Evolutionary conservation across 2,797 vertebrate genomes (phyloP), one percentile per base, ranked within the genome.

Genomic region (Tympanoctomys barrerae): DNA sequence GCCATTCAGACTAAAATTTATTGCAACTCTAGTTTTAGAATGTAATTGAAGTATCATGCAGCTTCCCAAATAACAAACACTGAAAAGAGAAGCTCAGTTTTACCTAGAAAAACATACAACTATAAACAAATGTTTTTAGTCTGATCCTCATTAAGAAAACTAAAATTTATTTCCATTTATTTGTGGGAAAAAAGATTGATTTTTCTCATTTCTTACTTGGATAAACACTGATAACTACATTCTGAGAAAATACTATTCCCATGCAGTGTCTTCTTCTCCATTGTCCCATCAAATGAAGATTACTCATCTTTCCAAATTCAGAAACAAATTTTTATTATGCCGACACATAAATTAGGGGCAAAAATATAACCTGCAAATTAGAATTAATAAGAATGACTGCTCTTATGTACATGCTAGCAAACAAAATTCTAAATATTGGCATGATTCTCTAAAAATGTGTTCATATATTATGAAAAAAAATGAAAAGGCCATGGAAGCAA

Each of bases 161-260:
- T 92, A 83, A 94, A 94, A 95, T 97, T 90, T 90, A 84, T 96
- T 97, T 97, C 71, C 73, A 96, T 95, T 96, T 96, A 89, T 71
- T 87, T 92, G 87, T 62, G 79, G 73, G 42, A 42, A 42, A 80
- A 71, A 96, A 73, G 71, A 96, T 95, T 92, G 96, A 96, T 96
- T 96, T 96, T 96, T 96, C 94, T 96, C 90, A 95, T 97, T 97
- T 96, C 52, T 94, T 94, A 82, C 86, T 93, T 87, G 93, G 54
- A 94, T 94, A 95, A 97, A 92, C 70, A 87, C 80, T 92, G 68
- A 94, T 96, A 96, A 91, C 86, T 87, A 81, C 52, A 92, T 21
- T 93, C 57, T 78, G 78, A 85, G 95, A 96, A 95, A 96, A 75
- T 82, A 88, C 62, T 54, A 71, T 94, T 66, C 28, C 64, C 66